Base-by-base conservation (phyloP, 2,113 vertebrate genomes). In the Aix galericulata region DNA sequence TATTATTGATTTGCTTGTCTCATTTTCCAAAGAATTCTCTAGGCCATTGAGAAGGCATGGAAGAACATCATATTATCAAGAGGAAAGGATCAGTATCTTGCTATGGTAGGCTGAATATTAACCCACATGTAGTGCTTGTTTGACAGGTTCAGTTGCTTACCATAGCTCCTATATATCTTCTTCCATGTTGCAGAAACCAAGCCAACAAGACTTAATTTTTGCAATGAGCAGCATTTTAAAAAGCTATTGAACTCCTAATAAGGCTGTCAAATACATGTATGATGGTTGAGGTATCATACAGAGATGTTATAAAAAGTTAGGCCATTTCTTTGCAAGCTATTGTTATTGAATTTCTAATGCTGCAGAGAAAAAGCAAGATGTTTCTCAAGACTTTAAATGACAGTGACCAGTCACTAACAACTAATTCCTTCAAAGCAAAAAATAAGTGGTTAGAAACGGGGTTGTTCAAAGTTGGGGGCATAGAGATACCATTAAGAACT, bases 381-480 rank as follows among this genome's bases (percentile, higher is more conserved):
- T 5, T 48, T 71, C 38, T 56, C 38, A 2, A 59, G n/a, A 80
- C 31, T 84, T 73, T 8, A 76, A 56, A 29, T 12, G 6, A 48
- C 7, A 80, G n/a, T 2, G 6, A 32, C 7, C 13, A 4, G 20
- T 48, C 69, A 79, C 4, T 17, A 88, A 82, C 3, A 68, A 74
- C 3, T 55, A 85, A 21, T 48, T 71, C 1, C 42, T 48, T 68
- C 32, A 9, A 73, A 69, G 9, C 9, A 48, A 89, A 62, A 87
- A 36, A 6, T 44, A 13, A 66, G 56, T 1, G 1, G 3, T n/a
- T 76, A 27, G 82, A n/a, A 69, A 55, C 63, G 74, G 10, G 16
- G 25, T 2, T 63, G 18, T 23, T 91, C 0, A 0, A 63, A 55
- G 4, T 4, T 13, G 1, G 20, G 5, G 22, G 8, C 14, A 38